Evolutionary conservation across 2,797 vertebrate genomes (phyloP).

Genomic region (Notamacropus eugenii): DNA sequence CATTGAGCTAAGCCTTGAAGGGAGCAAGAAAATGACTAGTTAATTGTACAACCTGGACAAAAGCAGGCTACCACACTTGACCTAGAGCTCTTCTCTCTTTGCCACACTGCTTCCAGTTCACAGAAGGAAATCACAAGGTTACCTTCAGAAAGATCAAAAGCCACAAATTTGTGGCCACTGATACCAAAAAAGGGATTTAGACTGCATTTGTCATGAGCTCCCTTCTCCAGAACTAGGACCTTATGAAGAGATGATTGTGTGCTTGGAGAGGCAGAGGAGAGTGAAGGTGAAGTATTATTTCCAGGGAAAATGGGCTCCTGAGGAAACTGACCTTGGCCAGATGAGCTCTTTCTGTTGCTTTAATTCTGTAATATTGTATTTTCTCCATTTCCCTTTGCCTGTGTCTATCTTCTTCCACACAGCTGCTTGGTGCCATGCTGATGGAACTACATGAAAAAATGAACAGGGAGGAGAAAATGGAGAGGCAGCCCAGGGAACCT

Average conservation of each 20-base stretch:
- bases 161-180: constrained; percentile 30
- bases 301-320: not conserved
- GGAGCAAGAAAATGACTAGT: not conserved
- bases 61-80: not conserved
- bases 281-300: not conserved
- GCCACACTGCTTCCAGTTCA: not conserved
- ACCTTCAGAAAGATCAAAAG: not conserved
- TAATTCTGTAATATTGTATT: constrained; percentile 11
- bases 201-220: not conserved
- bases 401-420: not conserved
- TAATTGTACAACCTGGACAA: not conserved
- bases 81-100: not conserved
- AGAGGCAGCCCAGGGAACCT: not conserved
- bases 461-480: constrained; percentile 18
- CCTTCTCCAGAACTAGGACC: not conserved
- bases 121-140: not conserved
- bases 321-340: not conserved
- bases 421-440: not conserved
- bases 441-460: not conserved
- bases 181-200: constrained; percentile 15
- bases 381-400: constrained; percentile 37
- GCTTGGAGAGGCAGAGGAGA: constrained; percentile 9
- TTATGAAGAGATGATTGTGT: not conserved
- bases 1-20: not conserved
- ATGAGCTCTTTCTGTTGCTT: not conserved